A percentile compares a stretch with the other conserved stretches of the same genome.
Conservation (phyloP, 2,113 vertebrate genomes). For the Plectropomus leopardus region DNA sequence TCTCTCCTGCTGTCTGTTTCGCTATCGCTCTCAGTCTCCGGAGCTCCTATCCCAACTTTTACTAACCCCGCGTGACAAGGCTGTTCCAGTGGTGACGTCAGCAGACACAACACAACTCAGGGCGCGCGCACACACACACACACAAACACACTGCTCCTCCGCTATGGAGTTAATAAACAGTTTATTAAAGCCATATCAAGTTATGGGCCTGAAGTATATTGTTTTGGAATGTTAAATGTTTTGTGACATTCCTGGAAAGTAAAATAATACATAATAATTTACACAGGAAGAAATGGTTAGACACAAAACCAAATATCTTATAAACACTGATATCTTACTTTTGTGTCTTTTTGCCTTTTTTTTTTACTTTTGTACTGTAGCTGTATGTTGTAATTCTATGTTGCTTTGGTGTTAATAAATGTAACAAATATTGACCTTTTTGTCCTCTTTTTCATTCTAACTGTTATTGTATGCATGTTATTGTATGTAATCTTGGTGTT, state of each 20-base stretch:
- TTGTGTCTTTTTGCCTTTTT: too few species aligned
- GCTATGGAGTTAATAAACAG: constrained; percentile 25
- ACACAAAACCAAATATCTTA: too few species aligned
- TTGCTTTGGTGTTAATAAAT: too few species aligned
- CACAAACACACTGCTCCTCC: background rate
- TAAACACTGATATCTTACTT: too few species aligned
- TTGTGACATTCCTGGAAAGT: background rate
- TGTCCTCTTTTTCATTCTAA: too few species aligned
- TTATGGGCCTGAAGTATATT: background rate
- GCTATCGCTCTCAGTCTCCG: constrained; percentile 54
- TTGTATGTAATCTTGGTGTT: too few species aligned
- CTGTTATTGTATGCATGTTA: too few species aligned
- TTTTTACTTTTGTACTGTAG: too few species aligned
- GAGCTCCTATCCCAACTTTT: constrained; percentile 88
- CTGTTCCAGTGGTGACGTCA: constrained; percentile 87
- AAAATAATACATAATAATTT: too few species aligned
- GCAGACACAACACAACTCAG: constrained; percentile 78
- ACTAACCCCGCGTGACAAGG: constrained; percentile 89
- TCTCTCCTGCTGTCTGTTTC: constrained; percentile 14
- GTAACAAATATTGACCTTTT: too few species aligned
- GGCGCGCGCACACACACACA: background rate
- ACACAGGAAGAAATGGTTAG: too few species aligned
- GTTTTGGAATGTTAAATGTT: background rate
- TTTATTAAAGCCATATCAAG: background rate
- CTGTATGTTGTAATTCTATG: too few species aligned